Base-by-base conservation (phyloP, 2,888 invertebrate species). In the Cephus sareptanus region DNA sequence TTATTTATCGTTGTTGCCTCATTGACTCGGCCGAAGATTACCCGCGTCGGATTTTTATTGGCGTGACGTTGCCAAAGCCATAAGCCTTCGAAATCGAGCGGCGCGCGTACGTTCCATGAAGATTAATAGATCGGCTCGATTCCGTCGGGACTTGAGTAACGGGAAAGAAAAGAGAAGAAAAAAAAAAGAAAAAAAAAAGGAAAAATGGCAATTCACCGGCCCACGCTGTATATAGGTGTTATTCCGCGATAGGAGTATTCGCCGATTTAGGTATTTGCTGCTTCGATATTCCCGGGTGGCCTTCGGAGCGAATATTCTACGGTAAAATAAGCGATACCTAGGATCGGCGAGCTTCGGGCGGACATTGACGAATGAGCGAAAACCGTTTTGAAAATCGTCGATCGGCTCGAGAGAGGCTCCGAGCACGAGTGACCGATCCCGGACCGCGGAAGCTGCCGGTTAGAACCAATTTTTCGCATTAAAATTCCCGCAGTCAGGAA, bases 401-500 rank as follows among this genome's bases (percentile, higher is more conserved):
- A 70, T 33, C 70, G 30, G 30, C 33, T 40, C 40, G 15, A 40
- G 40, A 40, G 40, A 40, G 15, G 40, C 40, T 40, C 1, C 40
- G 23, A 56, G 73, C 37, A 75, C 75, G 37, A 75, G 70, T 76
- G 74, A 79, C 74, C 79, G 34, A 81, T 77, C 73, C 75, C 11
- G 76, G 35, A 74, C n/a, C 79, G 78, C 82, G 83, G 83, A 76
- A 76, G 76, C 76, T 74, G 74, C 73, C 76, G 82, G 84, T 83
- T 84, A 82, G 83, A 84, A 85, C 82, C 88, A 90, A 90, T 90
- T 90, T 90, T 90, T 90, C 89, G 88, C 90, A 90, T 90, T 90
- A 90, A 91, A 89, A 90, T 90, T 89, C 89, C 85, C 85, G 85
- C 84, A 85, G 87, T 86, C 85, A 85, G 87, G 86, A 88, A 88